Base-by-base conservation (phyloP, 2,113 vertebrate genomes). In the Ctenomys sociabilis region DNA sequence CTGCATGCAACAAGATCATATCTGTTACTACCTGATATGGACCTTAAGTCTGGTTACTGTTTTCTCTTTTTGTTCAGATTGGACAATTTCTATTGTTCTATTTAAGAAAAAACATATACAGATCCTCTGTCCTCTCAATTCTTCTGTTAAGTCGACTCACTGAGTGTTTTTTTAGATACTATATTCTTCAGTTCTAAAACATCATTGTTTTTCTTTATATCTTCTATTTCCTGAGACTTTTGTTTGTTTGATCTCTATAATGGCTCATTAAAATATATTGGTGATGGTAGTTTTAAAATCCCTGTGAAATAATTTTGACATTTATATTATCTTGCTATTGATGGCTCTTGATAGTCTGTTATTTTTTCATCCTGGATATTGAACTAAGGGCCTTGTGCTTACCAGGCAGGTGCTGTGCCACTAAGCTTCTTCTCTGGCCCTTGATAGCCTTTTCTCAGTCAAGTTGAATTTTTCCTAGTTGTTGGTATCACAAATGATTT, bases 171-270 rank as follows among this genome's bases (percentile, higher is more conserved):
- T 90, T 78, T 52, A 43, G 16, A 82, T 82, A 6, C 35, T 84
- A 0, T 88, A 45, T 83, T 61, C 6, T 93, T 88, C 22, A 37
- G 3, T 72, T 92, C 30, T 85, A 59, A 59, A 90, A 32, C 49
- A 64, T 35, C 35, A 26, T 73, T 32, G 17, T 63, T 86, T 1
- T 64, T 85, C 35, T 63, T 91, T 78, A 64, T 54, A 4, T 80
- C 35, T 73, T 68, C 54, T 85, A 4, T 73, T 84, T 81, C 19
- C 35, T 70, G n/a, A 21, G 43, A 54, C 7, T 68, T 70, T n/a
- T 40, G 80, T 93, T 85, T 0, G 52, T 90, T 95, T 85, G 43
- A 30, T 73, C 35, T 93, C 93, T 64, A 22, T 91, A 52, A 37
- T 77, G 77, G 49, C 16, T 93, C 24, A 17, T 64, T 93, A 84